Base-by-base conservation (phyloP, 2,888 invertebrate genomes). In the Volucella inanis region DNA sequence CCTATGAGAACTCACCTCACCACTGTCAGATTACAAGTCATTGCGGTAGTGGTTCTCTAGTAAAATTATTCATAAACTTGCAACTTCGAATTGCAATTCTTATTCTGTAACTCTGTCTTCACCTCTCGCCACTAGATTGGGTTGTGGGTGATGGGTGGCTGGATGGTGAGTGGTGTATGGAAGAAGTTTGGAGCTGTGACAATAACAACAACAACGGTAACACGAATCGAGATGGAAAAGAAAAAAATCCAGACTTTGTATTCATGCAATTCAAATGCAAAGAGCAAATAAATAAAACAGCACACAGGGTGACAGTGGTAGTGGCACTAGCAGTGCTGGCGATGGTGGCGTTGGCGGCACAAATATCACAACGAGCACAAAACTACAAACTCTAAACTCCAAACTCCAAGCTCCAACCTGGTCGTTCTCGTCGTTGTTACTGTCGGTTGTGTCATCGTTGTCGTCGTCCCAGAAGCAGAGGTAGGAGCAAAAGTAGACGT, bases 11-110 rank as follows among this genome's bases (percentile, higher is more conserved):
- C 76, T 85, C 71, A 84, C 84, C 84, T 84, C 59, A 71, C 80
- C 80, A 85, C 76, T 80, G 84, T 80, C 80, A 76, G 84, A 80
- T 85, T 85, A 85, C 76, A 80, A 85, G 80, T 85, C 80, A 72
- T 76, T 85, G 80, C 76, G 79, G 79, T 70, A 75, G 54, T 68
- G 70, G 65, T 76, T 57, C 65, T 71, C 49, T 3, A 22, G 65
- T 65, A 72, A 85, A 85, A 85, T 85, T 85, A 85, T 85, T 85
- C 84, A 85, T 85, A 85, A 85, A 85, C 84, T 85, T 85, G 79
- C 84, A 80, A 80, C 22, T 84, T 85, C 80, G 79, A 75, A 79
- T 84, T 85, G 84, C 84, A 75, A 79, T 84, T 79, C 80, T 78
- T 78, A 78, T 78, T 75, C 65, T 65, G 43, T 59, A 45, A 67